phyloP scores from a whole-genome alignment of 2,888 invertebrate genomes.

The Cataglyphis altisquamis region DNA sequence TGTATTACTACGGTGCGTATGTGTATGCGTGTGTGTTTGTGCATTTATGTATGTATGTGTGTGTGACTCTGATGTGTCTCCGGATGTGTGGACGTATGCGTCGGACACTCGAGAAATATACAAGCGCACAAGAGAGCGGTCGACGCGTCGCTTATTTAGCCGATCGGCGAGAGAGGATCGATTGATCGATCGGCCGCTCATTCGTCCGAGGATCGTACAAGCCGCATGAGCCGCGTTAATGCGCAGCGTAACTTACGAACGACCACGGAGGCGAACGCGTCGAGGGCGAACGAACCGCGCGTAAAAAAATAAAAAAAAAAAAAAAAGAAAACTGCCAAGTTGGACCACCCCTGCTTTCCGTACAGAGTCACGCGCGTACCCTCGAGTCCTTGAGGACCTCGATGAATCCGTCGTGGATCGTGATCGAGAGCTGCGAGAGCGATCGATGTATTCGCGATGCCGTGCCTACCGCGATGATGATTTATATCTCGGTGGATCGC shows the following conservation, averaged over 20 bases:
- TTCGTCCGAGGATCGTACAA: conserved; percentile 49
- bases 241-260: conserved; percentile 22
- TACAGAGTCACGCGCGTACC: conserved; percentile 61
- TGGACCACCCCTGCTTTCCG: conserved; percentile 73
- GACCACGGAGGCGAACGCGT: conserved; percentile 14
- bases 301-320: conserved; percentile 2
- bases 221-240: conserved; percentile 40
- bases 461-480: conserved; percentile 38
- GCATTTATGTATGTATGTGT: not conserved
- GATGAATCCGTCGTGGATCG: conserved; percentile 54
- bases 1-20: not conserved
- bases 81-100: not conserved
- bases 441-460: conserved; percentile 22
- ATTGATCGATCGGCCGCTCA: conserved; percentile 44
- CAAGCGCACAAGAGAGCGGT: conserved; percentile 41
- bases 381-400: conserved; percentile 56
- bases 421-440: conserved; percentile 51
- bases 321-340: conserved; percentile 74
- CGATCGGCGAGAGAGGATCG: conserved; percentile 47
- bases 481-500: conserved; percentile 50
- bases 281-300: conserved; percentile 39
- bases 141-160: conserved; percentile 44
- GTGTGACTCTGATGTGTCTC: not conserved
- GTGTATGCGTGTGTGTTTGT: not conserved
- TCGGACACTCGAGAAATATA: conserved; percentile 13